Percentiles rank a stretch among this genome's conserved stretches.
Conservation (phyloP, 2,888 invertebrate species). For the Calephelis perditalis region DNA sequence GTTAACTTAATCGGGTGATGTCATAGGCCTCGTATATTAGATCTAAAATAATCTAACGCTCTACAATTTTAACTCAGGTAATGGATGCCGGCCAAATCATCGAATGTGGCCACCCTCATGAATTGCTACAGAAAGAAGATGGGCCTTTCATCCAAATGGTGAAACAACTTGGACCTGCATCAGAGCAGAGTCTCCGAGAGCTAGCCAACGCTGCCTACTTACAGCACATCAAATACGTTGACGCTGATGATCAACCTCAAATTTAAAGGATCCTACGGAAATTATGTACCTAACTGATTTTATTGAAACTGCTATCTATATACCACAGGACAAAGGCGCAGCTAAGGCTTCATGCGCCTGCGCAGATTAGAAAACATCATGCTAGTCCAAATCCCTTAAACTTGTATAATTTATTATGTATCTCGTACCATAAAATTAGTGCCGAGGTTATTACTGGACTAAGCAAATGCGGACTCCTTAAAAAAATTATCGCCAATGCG, state of each 20-base stretch:
- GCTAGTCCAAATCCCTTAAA: too few species aligned
- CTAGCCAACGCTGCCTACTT: slow-evolving; percentile 54
- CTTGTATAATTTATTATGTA: too few species aligned
- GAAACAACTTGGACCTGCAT: slow-evolving; percentile 77
- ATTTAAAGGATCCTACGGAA: slow-evolving; percentile 13
- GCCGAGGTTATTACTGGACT: too few species aligned
- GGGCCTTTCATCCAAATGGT: slow-evolving; percentile 81
- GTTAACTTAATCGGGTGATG: background rate
- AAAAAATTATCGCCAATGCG: too few species aligned
- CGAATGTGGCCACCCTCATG: slow-evolving; percentile 86
- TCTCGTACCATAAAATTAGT: too few species aligned
- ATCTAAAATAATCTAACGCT: too few species aligned
- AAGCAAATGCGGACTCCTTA: too few species aligned
- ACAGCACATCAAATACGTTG: slow-evolving; percentile 63
- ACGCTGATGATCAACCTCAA: slow-evolving; percentile 51
- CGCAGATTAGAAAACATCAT: too few species aligned
- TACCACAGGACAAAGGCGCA: too few species aligned
- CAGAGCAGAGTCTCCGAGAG: slow-evolving; percentile 64
- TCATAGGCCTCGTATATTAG: background rate
- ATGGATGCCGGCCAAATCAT: slow-evolving; percentile 80
- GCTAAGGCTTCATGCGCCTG: too few species aligned
- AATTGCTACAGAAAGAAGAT: slow-evolving; percentile 73
- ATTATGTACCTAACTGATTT: too few species aligned
- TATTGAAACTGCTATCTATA: too few species aligned
- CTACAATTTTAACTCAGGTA: slow-evolving; percentile 40